phyloP scores from a whole-genome alignment of 2,113 vertebrate species.

The Ictidomys tridecemlineatus region DNA sequence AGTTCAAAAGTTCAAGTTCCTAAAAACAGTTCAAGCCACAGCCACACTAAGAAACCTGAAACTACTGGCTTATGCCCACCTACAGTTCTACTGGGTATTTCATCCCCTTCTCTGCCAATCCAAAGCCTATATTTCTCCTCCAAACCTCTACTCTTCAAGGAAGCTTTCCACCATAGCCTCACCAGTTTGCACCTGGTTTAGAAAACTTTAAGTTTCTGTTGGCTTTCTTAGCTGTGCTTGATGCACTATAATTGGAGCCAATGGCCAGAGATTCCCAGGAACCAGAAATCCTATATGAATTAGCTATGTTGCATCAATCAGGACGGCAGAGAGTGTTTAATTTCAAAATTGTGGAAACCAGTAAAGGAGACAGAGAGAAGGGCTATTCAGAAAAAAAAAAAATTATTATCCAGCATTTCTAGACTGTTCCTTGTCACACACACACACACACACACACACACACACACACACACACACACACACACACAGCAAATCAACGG shows the following conservation, averaged over 20 bases:
- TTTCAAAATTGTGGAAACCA: neutral
- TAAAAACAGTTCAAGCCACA: conserved; percentile 25
- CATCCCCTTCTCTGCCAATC: neutral
- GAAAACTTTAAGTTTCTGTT: conserved; percentile 13
- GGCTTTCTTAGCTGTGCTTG: conserved; percentile 44
- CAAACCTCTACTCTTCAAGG: neutral
- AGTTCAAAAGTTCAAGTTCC: neutral
- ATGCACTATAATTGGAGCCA: neutral
- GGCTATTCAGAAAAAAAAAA: conserved; percentile 24
- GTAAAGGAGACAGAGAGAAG: neutral
- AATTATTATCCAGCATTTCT: conserved; percentile 19
- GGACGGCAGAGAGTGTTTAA: neutral
- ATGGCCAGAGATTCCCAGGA: neutral
- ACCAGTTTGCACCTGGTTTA: neutral
- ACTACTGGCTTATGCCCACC: neutral
- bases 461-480: neutral
- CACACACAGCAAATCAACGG: neutral
- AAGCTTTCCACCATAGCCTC: neutral
- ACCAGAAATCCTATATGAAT: neutral
- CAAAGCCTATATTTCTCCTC: neutral
- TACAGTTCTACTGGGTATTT: neutral
- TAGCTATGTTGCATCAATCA: neutral
- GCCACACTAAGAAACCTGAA: conserved; percentile 17
- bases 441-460: neutral
- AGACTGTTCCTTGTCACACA: neutral